phyloP scores from a whole-genome alignment of 1,140 invertebrate species.

The Heterodera schachtii region DNA sequence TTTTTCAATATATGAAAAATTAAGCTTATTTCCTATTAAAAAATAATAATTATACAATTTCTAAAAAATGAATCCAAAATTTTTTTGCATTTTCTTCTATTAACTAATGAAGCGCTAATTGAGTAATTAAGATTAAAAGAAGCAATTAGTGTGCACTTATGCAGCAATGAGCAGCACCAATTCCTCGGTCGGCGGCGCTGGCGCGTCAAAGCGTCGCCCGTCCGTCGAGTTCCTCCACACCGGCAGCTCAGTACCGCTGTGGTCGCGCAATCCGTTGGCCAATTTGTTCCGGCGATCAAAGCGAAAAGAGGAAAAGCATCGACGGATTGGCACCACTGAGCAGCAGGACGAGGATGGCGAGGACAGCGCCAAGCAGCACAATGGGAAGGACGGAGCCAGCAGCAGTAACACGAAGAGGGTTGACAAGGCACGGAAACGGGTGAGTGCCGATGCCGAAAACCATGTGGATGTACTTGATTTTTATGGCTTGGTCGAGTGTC shows the following conservation, averaged over 20 bases:
- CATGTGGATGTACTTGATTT: too few relatives aligned
- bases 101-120: too few relatives aligned
- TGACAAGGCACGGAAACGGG: conserved; percentile 14
- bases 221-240: background rate
- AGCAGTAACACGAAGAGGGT: background rate
- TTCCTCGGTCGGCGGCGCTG: background rate
- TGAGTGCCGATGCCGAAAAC: too few relatives aligned
- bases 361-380: too few relatives aligned
- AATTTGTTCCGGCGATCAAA: conserved; percentile 17
- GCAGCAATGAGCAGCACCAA: background rate
- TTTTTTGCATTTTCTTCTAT: too few relatives aligned
- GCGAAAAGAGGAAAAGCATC: conserved; percentile 21
- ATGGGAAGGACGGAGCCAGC: background rate
- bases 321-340: background rate
- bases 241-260: background rate
- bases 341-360: background rate
- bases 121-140: too few relatives aligned
- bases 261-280: conserved; percentile 26
- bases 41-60: too few relatives aligned
- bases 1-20: too few relatives aligned
- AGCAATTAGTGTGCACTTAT: too few relatives aligned
- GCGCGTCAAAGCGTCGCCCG: background rate
- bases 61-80: too few relatives aligned
- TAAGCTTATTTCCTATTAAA: too few relatives aligned
- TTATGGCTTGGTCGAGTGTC: too few relatives aligned